phyloP scores from a whole-genome alignment of 2,888 invertebrate species.

The Eugnorisma glareosa region DNA sequence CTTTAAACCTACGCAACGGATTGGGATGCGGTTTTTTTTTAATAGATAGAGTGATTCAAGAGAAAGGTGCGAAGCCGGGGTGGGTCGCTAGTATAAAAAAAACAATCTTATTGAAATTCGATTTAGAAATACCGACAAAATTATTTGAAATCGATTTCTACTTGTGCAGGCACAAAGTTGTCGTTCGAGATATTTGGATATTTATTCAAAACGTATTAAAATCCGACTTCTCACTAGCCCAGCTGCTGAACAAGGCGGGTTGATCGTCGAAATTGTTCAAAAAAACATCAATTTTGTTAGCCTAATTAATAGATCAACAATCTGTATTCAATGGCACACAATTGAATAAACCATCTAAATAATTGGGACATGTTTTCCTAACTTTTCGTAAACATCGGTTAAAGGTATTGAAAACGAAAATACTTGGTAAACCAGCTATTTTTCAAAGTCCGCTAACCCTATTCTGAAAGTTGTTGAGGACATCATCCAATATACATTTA shows the following conservation, averaged over 20 bases:
- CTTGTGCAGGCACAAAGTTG: neutral
- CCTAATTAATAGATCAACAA: conserved; percentile 17
- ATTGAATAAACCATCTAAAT: neutral
- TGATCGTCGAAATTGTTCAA: neutral
- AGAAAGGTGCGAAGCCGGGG: no score
- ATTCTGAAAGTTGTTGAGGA: conserved; percentile 68
- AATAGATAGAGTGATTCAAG: no score
- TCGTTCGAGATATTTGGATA: neutral
- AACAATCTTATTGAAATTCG: neutral
- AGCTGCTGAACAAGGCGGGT: neutral
- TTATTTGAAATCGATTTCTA: neutral
- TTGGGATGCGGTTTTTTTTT: no score
- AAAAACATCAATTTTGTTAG: neutral
- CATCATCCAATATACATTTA: conserved; percentile 88
- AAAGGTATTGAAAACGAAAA: neutral
- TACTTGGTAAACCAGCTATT: neutral
- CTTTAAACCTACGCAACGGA: no score
- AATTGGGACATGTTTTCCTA: neutral
- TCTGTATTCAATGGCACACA: neutral
- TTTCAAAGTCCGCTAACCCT: conserved; percentile 31
- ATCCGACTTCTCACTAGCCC: neutral
- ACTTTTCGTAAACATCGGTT: neutral
- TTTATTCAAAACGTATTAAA: neutral
- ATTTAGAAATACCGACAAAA: neutral
- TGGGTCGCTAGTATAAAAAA: no score